Percentiles rank a stretch among this genome's conserved stretches.
phyloP scores from a whole-genome alignment of 2,888 invertebrate species.

The Antheraea assamensis region DNA sequence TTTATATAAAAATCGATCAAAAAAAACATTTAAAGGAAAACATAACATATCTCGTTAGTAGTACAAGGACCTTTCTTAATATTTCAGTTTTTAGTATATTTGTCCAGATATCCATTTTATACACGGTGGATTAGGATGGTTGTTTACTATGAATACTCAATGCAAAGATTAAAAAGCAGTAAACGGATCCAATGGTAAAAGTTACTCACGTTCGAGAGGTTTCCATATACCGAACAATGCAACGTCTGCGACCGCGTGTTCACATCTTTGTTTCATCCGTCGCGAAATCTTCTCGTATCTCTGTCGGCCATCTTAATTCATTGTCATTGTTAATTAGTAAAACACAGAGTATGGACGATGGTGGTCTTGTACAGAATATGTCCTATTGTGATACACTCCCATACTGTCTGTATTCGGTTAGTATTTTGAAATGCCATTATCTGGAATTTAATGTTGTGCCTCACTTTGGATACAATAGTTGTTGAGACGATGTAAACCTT shows the following conservation, averaged over 20 bases:
- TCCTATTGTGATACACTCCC: neutral
- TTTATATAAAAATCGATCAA: no score
- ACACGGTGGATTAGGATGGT: no score
- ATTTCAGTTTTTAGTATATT: no score
- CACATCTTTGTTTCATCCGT: conserved; percentile 27
- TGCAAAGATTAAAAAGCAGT: neutral
- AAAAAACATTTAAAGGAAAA: no score
- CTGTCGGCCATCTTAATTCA: conserved; percentile 57
- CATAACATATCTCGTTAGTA: no score
- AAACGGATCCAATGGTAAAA: neutral
- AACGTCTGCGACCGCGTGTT: conserved; percentile 1
- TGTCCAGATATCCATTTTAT: no score
- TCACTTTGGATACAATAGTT: no score
- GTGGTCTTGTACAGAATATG: neutral
- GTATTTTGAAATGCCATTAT: neutral
- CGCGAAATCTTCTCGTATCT: conserved; percentile 67
- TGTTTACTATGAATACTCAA: neutral
- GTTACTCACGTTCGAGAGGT: neutral
- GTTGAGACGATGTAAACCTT: neutral
- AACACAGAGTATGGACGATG: neutral
- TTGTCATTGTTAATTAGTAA: conserved; percentile 13
- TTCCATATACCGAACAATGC: neutral
- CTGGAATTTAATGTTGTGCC: no score
- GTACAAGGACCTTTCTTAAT: no score
- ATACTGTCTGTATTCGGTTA: neutral